Evolutionary conservation across 2,797 vertebrate genomes (phyloP).

Genomic region (Gymnothorax reevesii): DNA sequence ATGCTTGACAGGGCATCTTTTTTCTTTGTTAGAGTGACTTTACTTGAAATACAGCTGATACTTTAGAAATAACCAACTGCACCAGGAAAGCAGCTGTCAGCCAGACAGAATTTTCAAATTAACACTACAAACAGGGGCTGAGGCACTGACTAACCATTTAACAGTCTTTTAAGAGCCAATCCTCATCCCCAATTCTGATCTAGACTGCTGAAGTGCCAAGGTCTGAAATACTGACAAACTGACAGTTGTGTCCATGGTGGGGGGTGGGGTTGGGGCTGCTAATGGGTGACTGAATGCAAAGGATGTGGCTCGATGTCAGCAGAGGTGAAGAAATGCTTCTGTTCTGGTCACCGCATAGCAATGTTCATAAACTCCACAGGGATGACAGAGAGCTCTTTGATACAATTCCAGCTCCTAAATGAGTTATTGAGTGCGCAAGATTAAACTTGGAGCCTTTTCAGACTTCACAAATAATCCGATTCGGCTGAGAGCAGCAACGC

Average conservation of each 20-base stretch:
- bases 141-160: background rate
- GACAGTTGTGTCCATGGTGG: background rate
- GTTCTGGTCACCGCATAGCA: background rate
- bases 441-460: background rate
- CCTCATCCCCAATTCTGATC: background rate
- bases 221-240: background rate
- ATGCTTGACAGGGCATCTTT: background rate
- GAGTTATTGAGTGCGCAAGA: background rate
- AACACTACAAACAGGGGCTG: background rate
- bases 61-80: background rate
- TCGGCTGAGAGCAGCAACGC: slow-evolving; percentile 1
- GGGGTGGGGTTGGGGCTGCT: background rate
- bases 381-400: background rate
- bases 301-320: background rate
- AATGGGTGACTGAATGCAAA: background rate
- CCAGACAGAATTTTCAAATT: background rate
- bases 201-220: background rate
- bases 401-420: background rate
- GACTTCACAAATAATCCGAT: background rate
- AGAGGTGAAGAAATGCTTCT: background rate
- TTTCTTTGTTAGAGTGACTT: background rate
- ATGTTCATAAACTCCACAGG: background rate
- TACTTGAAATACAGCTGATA: background rate
- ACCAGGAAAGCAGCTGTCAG: background rate
- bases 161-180: background rate